phyloP scores from a whole-genome alignment of 1,140 invertebrate genomes.

The Pseudomyrmex flavicornis region DNA sequence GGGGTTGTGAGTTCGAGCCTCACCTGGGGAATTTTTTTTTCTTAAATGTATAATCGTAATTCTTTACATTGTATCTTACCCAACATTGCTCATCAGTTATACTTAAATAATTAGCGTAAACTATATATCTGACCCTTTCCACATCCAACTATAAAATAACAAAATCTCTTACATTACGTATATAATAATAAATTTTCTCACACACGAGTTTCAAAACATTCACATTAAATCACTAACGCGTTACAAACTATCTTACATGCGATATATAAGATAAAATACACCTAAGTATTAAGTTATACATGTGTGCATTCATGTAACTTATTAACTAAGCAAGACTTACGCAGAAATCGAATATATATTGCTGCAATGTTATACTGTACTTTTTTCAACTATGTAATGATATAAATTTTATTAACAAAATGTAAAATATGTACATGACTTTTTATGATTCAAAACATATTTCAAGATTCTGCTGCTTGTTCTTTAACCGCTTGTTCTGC shows the following conservation, averaged over 20 bases:
- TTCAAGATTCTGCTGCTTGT: conserved; percentile 57
- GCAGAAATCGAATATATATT: no score
- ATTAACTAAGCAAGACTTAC: no score
- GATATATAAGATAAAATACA: no score
- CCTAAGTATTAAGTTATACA: no score
- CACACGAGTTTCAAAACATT: no score
- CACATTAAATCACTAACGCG: no score
- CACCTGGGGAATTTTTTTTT: conserved; percentile 93
- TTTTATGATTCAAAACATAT: not conserved
- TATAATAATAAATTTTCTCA: no score
- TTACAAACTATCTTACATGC: no score
- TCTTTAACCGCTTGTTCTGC: conserved; percentile 43
- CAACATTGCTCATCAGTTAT: not conserved
- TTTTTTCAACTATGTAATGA: not conserved
- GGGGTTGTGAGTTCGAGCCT: conserved; percentile 99
- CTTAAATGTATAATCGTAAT: not conserved
- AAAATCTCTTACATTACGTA: no score
- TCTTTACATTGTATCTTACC: not conserved
- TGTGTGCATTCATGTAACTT: no score
- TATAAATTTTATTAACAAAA: conserved; percentile 25
- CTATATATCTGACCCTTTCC: no score
- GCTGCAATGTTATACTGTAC: not conserved
- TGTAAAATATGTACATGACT: conserved; percentile 30
- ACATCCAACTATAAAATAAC: no score
- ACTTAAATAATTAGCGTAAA: not conserved